Evolutionary conservation across 92 coral and sea anemone species (phyloP).

Genomic region (Scolanthus callimorphus): DNA sequence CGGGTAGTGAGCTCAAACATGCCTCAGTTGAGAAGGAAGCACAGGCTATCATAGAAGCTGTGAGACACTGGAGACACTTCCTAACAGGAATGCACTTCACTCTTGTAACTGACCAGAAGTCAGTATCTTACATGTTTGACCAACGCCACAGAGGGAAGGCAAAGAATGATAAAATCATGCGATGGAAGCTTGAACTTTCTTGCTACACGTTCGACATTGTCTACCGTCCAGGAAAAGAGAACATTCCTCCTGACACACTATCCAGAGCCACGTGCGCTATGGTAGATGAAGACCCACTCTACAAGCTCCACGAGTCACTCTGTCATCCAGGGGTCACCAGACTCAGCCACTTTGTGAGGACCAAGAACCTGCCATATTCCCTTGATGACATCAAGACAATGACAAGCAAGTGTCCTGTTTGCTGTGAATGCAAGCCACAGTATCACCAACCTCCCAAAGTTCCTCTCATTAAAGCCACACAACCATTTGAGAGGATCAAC

Average conservation of each 20-base stretch:
- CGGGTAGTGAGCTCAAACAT: constrained; percentile 10
- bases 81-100: constrained; percentile 19
- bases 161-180: constrained; percentile 21
- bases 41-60: constrained; percentile 24
- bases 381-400: constrained; percentile 34
- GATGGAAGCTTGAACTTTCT: constrained; percentile 22
- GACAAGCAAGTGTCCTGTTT: constrained; percentile 14
- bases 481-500: constrained; percentile 45
- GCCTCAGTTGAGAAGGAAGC: constrained; percentile 32
- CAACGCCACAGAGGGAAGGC: constrained; percentile 30
- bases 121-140: constrained; percentile 41
- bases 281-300: constrained; percentile 7
- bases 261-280: constrained; percentile 22
- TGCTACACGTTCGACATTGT: constrained; percentile 21
- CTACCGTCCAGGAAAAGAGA: constrained; percentile 27
- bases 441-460: constrained; percentile 22
- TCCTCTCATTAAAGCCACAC: constrained; percentile 41
- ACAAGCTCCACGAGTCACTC: constrained; percentile 38
- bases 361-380: constrained; percentile 45
- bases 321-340: constrained; percentile 45
- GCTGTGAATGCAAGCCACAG: constrained; percentile 52
- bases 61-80: constrained; percentile 23
- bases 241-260: constrained; percentile 25
- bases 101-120: constrained; percentile 6
- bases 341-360: constrained; percentile 33